Conservation (phyloP, 2,888 invertebrate species). For the Lepidochrysops patricia region DNA sequence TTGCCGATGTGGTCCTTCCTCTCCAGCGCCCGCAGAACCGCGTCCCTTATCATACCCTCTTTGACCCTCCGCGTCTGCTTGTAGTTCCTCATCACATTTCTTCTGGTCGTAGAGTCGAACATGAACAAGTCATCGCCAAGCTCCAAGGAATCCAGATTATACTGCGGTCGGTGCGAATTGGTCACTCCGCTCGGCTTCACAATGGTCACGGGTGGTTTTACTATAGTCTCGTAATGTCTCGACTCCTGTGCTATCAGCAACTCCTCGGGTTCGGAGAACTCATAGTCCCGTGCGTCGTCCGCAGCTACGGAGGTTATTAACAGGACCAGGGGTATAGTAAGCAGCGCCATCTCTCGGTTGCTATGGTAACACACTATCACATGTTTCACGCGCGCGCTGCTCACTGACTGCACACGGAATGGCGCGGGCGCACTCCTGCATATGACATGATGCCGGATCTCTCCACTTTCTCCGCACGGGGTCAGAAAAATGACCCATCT, state of each 20-base stretch:
- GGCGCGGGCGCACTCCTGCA: conserved; percentile 52
- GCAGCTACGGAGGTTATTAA: conserved; percentile 30
- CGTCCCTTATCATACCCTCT: conserved; percentile 66
- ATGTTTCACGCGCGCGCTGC: conserved; percentile 41
- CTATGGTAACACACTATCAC: conserved; percentile 1
- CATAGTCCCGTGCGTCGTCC: conserved; percentile 50
- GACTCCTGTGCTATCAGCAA: conserved; percentile 67
- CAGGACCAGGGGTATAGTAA: conserved; percentile 31
- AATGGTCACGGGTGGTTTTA: conserved; percentile 49
- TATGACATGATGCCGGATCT: conserved; percentile 68
- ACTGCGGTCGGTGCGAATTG: conserved; percentile 65
- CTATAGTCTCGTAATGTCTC: conserved; percentile 51
- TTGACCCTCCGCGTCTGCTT: conserved; percentile 46
- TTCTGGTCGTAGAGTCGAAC: conserved; percentile 36
- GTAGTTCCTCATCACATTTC: conserved; percentile 40
- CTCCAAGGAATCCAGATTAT: conserved; percentile 59
- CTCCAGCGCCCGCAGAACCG: conserved; percentile 73
- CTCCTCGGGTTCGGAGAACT: conserved; percentile 47
- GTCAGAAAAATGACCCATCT: conserved; percentile 32
- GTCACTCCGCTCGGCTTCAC: conserved; percentile 50
- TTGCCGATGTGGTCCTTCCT: conserved; percentile 74
- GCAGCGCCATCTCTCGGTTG: conserved; percentile 24
- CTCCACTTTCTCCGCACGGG: conserved; percentile 55
- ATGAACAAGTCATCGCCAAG: conserved; percentile 41
- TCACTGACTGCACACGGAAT: conserved; percentile 46